Evolutionary conservation across 2,888 invertebrate genomes (phyloP).

Genomic region (Tolmerus cingulatus): DNA sequence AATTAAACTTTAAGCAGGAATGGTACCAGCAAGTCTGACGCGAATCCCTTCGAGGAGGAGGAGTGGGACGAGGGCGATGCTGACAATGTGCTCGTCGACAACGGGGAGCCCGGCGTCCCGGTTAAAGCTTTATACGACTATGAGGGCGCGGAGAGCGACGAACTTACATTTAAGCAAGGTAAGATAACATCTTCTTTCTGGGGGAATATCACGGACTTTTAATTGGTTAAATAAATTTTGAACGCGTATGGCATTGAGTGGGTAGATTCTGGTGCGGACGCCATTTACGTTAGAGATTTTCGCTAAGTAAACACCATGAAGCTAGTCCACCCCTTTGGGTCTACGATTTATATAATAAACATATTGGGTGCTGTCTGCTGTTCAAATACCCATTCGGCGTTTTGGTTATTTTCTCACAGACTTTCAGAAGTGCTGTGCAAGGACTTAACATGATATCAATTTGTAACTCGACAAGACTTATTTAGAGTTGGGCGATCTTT

Average conservation of each 20-base stretch:
- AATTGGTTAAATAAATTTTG: neutral
- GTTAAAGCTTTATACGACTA: constrained; percentile 97
- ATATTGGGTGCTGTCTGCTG: neutral
- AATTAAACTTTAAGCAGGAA: constrained; percentile 64
- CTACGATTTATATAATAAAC: neutral
- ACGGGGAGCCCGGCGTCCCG: constrained; percentile 92
- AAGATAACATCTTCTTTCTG: constrained; percentile 47
- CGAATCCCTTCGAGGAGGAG: constrained; percentile 89
- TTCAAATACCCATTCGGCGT: neutral
- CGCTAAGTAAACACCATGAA: neutral
- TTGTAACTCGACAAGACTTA: too few species aligned
- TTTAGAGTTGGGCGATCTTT: too few species aligned
- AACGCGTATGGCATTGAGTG: neutral
- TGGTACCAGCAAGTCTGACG: constrained; percentile 70
- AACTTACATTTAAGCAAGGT: constrained; percentile 96
- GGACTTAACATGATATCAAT: too few species aligned
- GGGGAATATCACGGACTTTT: neutral
- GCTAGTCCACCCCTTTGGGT: neutral
- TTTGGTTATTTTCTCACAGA: too few species aligned
- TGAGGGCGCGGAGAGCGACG: constrained; percentile 96
- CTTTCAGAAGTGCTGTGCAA: too few species aligned
- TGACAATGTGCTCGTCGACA: constrained; percentile 85
- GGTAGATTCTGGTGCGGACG: neutral
- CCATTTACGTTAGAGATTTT: neutral
- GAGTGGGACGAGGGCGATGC: constrained; percentile 76